Conservation (phyloP, 37 sponge, comb jelly and placozoan species). For the Petrosia ficiformis region DNA sequence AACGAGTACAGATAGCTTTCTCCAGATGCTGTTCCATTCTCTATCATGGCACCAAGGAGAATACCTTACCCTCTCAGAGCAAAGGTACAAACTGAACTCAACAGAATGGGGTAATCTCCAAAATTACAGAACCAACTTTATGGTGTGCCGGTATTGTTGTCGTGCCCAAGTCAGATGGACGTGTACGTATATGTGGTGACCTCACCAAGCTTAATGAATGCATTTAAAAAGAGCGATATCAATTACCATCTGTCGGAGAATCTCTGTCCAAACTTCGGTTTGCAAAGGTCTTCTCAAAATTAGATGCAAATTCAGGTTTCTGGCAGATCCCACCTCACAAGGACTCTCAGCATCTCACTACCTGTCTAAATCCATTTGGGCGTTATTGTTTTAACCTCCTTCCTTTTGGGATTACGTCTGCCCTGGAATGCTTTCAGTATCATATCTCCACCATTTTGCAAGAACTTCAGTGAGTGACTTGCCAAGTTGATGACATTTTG, state of each 20-base stretch:
- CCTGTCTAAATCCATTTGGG: constrained; percentile 29
- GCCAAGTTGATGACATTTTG: not conserved
- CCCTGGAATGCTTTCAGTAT: constrained; percentile 24
- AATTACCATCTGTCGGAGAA: constrained; percentile 1
- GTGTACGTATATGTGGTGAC: no score
- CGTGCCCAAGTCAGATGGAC: no score
- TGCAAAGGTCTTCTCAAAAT: constrained; percentile 10
- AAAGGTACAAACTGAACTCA: constrained; percentile 14
- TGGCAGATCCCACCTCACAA: constrained; percentile 2
- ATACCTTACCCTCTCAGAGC: no score
- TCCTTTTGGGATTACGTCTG: constrained; percentile 31
- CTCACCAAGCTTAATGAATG: no score
- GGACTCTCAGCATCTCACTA: constrained; percentile 11
- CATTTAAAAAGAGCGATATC: not conserved
- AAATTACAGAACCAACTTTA: no score
- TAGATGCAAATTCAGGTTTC: constrained; percentile 31
- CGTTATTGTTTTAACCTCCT: constrained; percentile 14
- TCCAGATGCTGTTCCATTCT: no score
- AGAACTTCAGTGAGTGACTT: not conserved
- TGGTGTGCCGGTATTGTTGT: no score
- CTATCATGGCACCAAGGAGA: no score
- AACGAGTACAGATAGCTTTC: no score
- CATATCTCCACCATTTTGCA: not conserved
- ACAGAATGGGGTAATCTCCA: no score
- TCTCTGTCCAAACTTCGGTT: not conserved